Percentiles rank a stretch among this genome's conserved stretches.
These are phyloP conservation scores for Lamproptera curius DNA, from an alignment of 2,888 invertebrate species.

Conservation along the genomic window DNA sequence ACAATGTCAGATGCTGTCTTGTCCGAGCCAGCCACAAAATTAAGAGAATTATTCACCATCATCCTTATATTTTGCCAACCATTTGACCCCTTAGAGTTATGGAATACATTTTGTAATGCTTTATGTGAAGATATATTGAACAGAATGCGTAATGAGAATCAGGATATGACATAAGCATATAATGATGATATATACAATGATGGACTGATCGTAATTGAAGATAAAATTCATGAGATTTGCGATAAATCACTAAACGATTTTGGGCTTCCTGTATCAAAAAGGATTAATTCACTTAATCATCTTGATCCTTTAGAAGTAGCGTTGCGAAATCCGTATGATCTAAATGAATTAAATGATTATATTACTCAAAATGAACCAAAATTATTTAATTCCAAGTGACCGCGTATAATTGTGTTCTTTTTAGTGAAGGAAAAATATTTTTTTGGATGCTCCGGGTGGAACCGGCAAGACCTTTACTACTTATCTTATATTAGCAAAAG, in stretches of 20 bases:
- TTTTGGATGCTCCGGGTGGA: slow-evolving; percentile 26
- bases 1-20: slow-evolving; percentile 23
- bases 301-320: no score
- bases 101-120: slow-evolving; percentile 19
- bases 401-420: slow-evolving; percentile 23
- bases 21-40: slow-evolving; percentile 18
- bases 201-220: slow-evolving; percentile 23
- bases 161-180: slow-evolving; percentile 4
- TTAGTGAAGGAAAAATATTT: slow-evolving; percentile 20
- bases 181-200: slow-evolving; percentile 1
- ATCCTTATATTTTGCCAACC: slow-evolving; percentile 28
- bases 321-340: no score
- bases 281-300: no score
- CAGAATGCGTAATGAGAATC: slow-evolving; percentile 12
- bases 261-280: slow-evolving; percentile 21
- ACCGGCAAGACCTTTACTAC: slow-evolving; percentile 24
- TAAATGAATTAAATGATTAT: no score
- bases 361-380: no score
- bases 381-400: slow-evolving; percentile 19
- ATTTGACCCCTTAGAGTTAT: slow-evolving; percentile 26
- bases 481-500: slow-evolving; percentile 22
- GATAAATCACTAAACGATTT: slow-evolving; percentile 27
- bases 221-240: slow-evolving; percentile 23
- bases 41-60: slow-evolving; percentile 25
- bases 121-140: slow-evolving; percentile 23